Evolutionary conservation across 37 sponge, comb jelly and placozoan species (phyloP).

Genomic region (Chondrilla cf. caribensis): DNA sequence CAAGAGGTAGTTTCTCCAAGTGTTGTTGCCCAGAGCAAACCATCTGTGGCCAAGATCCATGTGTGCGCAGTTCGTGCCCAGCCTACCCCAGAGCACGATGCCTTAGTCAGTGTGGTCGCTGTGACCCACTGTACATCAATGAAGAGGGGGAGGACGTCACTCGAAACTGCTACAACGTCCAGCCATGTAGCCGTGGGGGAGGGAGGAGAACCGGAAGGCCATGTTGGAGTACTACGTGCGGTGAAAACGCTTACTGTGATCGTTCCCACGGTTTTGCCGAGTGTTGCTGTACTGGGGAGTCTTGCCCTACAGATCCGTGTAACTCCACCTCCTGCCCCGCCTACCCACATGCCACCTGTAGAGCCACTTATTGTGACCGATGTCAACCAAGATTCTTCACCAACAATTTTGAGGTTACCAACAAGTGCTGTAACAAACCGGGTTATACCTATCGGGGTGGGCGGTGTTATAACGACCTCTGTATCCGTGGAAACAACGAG

Average conservation of each 20-base stretch:
- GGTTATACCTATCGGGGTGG: not conserved
- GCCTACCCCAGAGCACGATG: slow-evolving; percentile 23
- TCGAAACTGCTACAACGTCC: not conserved
- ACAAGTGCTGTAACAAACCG: not conserved
- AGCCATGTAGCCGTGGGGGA: not conserved
- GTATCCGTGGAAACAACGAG: too few relatives aligned
- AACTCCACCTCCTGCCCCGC: not conserved
- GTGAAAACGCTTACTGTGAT: not conserved
- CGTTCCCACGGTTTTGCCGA: not conserved
- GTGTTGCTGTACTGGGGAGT: not conserved
- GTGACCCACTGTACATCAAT: not conserved
- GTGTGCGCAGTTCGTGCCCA: not conserved
- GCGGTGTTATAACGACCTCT: not conserved
- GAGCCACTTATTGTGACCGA: not conserved
- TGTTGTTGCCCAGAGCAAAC: not conserved
- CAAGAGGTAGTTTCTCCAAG: not conserved
- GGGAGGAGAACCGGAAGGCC: not conserved
- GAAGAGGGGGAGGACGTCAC: not conserved
- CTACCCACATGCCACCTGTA: not conserved
- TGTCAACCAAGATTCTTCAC: not conserved
- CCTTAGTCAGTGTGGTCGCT: slow-evolving; percentile 2
- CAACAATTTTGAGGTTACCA: not conserved
- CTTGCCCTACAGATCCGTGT: not conserved
- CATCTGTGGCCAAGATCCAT: not conserved
- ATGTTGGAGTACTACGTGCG: not conserved